phyloP scores from a whole-genome alignment of 2,113 vertebrate genomes.

The Astur gentilis region DNA sequence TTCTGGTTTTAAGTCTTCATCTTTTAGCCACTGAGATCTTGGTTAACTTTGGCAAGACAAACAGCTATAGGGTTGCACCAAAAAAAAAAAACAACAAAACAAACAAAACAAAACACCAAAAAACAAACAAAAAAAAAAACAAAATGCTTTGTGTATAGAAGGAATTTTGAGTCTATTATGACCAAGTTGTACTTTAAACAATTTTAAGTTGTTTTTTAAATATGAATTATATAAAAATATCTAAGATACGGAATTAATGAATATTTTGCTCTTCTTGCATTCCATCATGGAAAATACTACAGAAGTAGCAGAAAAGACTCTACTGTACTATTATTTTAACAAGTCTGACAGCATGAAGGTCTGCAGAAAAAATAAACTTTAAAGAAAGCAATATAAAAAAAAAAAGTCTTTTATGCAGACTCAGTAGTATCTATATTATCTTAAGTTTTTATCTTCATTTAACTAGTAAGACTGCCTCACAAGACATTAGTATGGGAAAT shows the following conservation, averaged over 20 bases:
- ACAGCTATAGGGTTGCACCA: neutral
- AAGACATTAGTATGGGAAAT: neutral
- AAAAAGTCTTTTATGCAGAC: neutral
- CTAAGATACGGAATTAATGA: neutral
- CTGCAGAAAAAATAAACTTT: neutral
- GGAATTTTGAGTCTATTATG: neutral
- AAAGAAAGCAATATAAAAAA: neutral
- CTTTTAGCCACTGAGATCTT: neutral
- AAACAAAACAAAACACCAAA: too few relatives aligned
- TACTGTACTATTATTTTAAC: neutral
- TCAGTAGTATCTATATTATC: neutral
- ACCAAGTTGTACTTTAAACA: neutral
- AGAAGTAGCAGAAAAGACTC: neutral
- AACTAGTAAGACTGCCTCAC: neutral
- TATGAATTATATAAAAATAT: neutral
- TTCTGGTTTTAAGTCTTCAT: neutral
- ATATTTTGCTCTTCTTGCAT: neutral
- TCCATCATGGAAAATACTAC: neutral
- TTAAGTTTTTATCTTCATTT: neutral
- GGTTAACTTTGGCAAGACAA: neutral
- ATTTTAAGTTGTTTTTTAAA: neutral
- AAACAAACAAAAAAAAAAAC: neutral
- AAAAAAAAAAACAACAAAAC: too few relatives aligned
- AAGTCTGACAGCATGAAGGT: neutral
- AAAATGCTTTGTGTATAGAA: neutral